Evolutionary conservation across 1,140 invertebrate species (phyloP).

Genomic region (Galleria mellonella): DNA sequence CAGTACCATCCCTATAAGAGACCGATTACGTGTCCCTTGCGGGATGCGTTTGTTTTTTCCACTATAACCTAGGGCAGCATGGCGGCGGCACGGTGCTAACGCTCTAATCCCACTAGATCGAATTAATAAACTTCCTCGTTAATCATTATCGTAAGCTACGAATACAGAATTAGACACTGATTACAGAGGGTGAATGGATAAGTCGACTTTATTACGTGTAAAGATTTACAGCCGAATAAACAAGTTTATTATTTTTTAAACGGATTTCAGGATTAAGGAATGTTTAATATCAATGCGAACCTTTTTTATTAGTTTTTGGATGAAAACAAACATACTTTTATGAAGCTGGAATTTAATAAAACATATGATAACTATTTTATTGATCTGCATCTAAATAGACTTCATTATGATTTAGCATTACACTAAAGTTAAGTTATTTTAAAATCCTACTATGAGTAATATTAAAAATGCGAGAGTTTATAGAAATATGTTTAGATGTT

Average conservation of each 20-base stretch:
- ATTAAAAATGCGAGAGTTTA: no score
- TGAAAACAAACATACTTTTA: no score
- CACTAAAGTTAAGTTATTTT: no score
- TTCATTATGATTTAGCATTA: no score
- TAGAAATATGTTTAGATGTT: no score
- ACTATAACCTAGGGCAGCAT: conserved; percentile 25
- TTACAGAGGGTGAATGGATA: conserved; percentile 55
- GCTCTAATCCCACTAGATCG: conserved; percentile 63
- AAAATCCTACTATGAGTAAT: no score
- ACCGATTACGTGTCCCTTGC: conserved; percentile 35
- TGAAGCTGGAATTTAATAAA: no score
- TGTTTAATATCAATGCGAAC: neutral
- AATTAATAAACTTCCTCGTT: conserved; percentile 71
- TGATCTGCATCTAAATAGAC: no score
- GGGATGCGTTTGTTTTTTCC: conserved; percentile 67
- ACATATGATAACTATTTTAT: no score
- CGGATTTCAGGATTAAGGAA: conserved; percentile 10
- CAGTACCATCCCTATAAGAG: conserved; percentile 9
- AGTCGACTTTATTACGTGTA: conserved; percentile 53
- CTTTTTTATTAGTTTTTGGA: no score
- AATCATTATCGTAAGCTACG: conserved; percentile 69
- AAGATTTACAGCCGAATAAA: conserved; percentile 50
- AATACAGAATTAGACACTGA: conserved; percentile 68
- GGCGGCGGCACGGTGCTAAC: conserved; percentile 19
- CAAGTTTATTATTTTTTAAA: conserved; percentile 37